Evolutionary conservation across 2,888 invertebrate species (phyloP), one percentile per base, ranked within the genome.

Genomic region (Criorhina ranunculi): DNA sequence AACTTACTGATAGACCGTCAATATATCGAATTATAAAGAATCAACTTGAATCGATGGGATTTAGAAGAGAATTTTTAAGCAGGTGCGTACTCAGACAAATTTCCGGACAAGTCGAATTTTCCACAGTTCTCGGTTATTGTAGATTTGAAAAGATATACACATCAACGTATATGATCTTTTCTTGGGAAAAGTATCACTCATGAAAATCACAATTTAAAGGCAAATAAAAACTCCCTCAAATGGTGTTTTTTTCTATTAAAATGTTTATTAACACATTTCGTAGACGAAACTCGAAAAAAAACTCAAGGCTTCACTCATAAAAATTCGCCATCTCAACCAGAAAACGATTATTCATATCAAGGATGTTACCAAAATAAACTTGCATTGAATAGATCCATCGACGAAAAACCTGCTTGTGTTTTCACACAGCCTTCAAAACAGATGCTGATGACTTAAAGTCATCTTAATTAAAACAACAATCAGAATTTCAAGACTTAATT

Each of bases 351-450:
- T 31, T 51, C 31, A 8, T 31, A 12, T 12, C 31, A 51, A 15
- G 31, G 53, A 31, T 53, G 12, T 31, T 53, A 2, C 31, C 31
- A 7, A 53, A 29, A 29, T 29, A 51, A 51, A 19, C 8, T 17
- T 17, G 24, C 24, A 29, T 29, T 19, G 11, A 46, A 11, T 19
- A 19, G 11, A 46, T 3, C 46, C 4, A 19, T 11, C 9, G 9
- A 46, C 11, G 46, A 8, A 17, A 19, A 46, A 29, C 49, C 5
- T 24, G 2, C 49, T 19, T 46, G 9, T 1, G 11, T 9, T 19
- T 19, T 46, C 46, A 46, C 19, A 46, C 11, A 19, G 46, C 46
- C 49, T 49, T 49, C 2, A n/a, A 15, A 53, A 53, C 12, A 12
- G 4, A 24, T 24, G 24, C 24, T 24, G 24, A 24, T 24, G 24